phyloP scores from a whole-genome alignment of 1,140 invertebrate species.

The Drepana arcuata region DNA sequence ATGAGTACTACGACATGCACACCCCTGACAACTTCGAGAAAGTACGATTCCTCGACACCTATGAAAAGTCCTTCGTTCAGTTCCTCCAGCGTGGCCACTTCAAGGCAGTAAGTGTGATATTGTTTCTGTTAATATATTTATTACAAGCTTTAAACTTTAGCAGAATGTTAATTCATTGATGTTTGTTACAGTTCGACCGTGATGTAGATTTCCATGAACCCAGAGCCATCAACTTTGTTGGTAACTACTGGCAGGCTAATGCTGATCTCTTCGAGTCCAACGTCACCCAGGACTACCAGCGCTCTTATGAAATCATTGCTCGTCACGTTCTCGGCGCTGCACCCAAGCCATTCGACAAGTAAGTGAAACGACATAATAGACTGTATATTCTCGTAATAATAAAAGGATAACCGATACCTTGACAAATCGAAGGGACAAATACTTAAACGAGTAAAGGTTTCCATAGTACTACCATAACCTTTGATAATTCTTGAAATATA shows the following conservation, averaged over 20 bases:
- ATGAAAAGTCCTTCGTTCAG: constrained; percentile 46
- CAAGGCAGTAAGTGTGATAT: constrained; percentile 37
- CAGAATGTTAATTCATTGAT: no score
- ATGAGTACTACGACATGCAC: constrained; percentile 38
- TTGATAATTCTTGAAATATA: no score
- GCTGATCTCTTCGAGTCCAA: constrained; percentile 74
- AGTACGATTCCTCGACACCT: constrained; percentile 42
- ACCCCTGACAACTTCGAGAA: constrained; percentile 33
- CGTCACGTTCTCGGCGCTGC: constrained; percentile 61
- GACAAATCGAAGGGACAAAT: no score
- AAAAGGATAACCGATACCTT: no score
- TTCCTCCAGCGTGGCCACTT: constrained; percentile 44
- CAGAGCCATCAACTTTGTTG: constrained; percentile 74
- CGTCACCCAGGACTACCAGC: constrained; percentile 73
- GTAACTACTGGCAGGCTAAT: constrained; percentile 80
- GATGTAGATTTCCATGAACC: constrained; percentile 61
- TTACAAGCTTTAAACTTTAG: not conserved
- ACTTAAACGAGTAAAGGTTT: no score
- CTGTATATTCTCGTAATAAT: no score
- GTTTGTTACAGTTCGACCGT: constrained; percentile 40
- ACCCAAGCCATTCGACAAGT: constrained; percentile 35
- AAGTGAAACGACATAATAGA: no score
- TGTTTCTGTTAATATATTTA: not conserved
- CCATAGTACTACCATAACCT: no score
- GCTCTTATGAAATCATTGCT: constrained; percentile 69